phyloP scores from a whole-genome alignment of 2,113 vertebrate species.

The Gavia stellata region DNA sequence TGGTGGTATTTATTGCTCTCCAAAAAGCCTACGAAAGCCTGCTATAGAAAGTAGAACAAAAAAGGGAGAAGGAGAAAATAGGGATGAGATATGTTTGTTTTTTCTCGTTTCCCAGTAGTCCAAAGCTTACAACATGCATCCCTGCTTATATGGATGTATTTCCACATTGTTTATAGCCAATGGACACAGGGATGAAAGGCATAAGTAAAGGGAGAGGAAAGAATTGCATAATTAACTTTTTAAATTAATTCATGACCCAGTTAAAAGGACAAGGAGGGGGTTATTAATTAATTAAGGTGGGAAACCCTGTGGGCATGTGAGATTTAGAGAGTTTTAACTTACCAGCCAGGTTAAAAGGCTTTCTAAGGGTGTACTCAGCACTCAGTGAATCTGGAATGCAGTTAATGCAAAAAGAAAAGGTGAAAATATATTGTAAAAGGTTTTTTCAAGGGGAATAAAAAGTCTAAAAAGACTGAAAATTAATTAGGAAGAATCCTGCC shows the following conservation, averaged over 20 bases:
- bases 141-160: slow-evolving; percentile 5
- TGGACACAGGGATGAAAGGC: slow-evolving; percentile 57
- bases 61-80: not conserved
- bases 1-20: not conserved
- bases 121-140: not conserved
- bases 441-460: slow-evolving; percentile 54
- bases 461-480: slow-evolving; percentile 28
- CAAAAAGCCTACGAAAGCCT: not conserved
- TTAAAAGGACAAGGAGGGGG: slow-evolving; percentile 70
- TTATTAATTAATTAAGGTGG: slow-evolving; percentile 74
- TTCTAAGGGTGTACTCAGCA: slow-evolving; percentile 35
- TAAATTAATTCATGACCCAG: slow-evolving; percentile 73
- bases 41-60: not conserved
- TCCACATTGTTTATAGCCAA: slow-evolving; percentile 59
- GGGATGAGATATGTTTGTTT: not conserved
- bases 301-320: slow-evolving; percentile 67
- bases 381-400: slow-evolving; percentile 34
- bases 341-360: slow-evolving; percentile 68
- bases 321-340: slow-evolving; percentile 65
- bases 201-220: slow-evolving; percentile 51
- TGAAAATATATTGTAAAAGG: slow-evolving; percentile 44
- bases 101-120: not conserved
- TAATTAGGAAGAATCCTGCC: slow-evolving; percentile 47
- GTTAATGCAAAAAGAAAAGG: slow-evolving; percentile 51
- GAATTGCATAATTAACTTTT: slow-evolving; percentile 71